These are phyloP conservation scores for Lagopus muta DNA, from an alignment of 2,113 vertebrate species.

Conservation along the genomic window DNA sequence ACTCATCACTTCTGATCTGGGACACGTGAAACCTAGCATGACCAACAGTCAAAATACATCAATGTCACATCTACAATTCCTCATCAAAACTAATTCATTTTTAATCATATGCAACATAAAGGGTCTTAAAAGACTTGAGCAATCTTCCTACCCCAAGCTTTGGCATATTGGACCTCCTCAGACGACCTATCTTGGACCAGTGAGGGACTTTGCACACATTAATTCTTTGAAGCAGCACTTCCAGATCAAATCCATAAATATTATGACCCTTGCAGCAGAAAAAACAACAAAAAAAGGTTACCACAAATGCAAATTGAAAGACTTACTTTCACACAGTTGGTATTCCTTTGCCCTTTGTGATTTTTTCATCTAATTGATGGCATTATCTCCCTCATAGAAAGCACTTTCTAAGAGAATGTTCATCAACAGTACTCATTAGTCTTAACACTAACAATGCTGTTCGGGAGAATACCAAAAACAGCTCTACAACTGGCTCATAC, in stretches of 20 bases:
- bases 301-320: conserved; percentile 75
- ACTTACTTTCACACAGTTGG: conserved; percentile 69
- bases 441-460: conserved; percentile 74
- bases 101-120: conserved; percentile 52
- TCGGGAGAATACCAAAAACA: conserved; percentile 70
- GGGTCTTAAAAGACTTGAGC: conserved; percentile 39
- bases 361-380: conserved; percentile 79
- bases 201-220: conserved; percentile 91
- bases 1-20: conserved; percentile 36
- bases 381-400: conserved; percentile 72
- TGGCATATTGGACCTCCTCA: conserved; percentile 92
- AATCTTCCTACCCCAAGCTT: conserved; percentile 91
- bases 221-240: conserved; percentile 96
- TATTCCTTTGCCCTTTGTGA: conserved; percentile 75
- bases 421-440: conserved; percentile 76
- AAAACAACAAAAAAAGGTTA: conserved; percentile 73
- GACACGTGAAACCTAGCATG: conserved; percentile 35
- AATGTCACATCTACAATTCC: conserved; percentile 26
- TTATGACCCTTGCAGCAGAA: conserved; percentile 90
- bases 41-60: conserved; percentile 60
- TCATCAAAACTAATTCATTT: conserved; percentile 51
- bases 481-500: conserved; percentile 59
- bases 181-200: conserved; percentile 97
- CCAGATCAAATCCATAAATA: conserved; percentile 97
- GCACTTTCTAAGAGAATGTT: conserved; percentile 71